Conservation (phyloP, 2,113 vertebrate genomes). For the Eulemur macaco region DNA sequence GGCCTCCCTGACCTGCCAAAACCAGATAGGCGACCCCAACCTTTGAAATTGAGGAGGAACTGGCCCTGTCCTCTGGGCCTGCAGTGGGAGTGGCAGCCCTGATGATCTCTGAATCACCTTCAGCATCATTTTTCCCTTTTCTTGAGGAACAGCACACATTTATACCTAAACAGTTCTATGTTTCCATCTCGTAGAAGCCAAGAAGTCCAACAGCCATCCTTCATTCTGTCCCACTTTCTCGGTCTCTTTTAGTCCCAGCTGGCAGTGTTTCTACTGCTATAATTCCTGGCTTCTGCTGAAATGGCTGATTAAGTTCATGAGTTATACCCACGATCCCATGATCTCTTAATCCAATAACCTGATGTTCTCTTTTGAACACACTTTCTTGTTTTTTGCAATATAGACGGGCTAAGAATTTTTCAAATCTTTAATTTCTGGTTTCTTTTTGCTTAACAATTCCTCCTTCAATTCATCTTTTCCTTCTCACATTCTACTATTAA, state of each 20-base stretch:
- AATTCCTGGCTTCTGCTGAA: not conserved
- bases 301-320: not conserved
- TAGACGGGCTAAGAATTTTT: not conserved
- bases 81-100: not conserved
- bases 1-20: not conserved
- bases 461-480: not conserved
- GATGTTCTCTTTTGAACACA: not conserved
- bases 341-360: conserved; percentile 13
- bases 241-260: not conserved
- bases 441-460: not conserved
- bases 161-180: not conserved
- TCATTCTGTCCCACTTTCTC: not conserved
- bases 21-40: not conserved
- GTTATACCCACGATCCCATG: not conserved
- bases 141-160: not conserved
- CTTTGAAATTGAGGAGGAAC: not conserved
- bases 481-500: not conserved
- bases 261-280: not conserved
- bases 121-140: not conserved
- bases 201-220: not conserved
- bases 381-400: not conserved
- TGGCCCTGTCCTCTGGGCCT: not conserved
- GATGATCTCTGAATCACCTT: not conserved
- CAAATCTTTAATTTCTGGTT: not conserved
- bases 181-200: not conserved